A percentile compares a stretch with the other conserved stretches of the same genome.
phyloP scores from a whole-genome alignment of 2,797 vertebrate genomes.

The Phrynocephalus guinanensis region DNA sequence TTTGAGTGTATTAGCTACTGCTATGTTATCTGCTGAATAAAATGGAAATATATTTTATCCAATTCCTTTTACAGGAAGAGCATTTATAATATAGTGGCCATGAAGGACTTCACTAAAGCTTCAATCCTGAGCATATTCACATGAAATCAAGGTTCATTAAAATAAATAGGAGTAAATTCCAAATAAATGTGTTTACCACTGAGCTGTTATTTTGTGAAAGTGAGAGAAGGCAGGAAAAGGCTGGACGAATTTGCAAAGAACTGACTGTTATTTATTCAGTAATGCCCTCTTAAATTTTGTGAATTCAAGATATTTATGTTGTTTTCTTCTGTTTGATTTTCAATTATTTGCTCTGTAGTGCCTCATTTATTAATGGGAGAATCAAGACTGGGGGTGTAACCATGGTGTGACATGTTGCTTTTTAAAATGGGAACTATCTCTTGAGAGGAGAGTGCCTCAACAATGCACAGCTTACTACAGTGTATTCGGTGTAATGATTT shows the following conservation, averaged over 20 bases:
- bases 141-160: background rate
- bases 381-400: too few species aligned
- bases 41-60: background rate
- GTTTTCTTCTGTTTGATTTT: background rate
- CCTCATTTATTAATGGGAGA: background rate
- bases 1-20: background rate
- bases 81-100: background rate
- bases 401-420: too few species aligned
- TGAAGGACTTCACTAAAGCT: background rate
- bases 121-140: background rate
- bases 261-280: constrained; percentile 5
- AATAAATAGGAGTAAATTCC: background rate
- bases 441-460: too few species aligned
- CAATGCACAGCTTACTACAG: too few species aligned
- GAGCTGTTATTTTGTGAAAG: background rate
- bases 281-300: background rate
- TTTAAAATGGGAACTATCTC: too few species aligned
- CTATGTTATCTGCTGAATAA: background rate
- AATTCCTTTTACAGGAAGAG: background rate
- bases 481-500: too few species aligned
- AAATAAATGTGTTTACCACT: background rate
- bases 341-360: background rate
- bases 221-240: background rate
- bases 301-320: background rate
- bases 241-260: constrained; percentile 6